Percentiles rank a stretch among this genome's conserved stretches.
phyloP scores from a whole-genome alignment of 2,888 invertebrate genomes.

The Micropterix aruncella region DNA sequence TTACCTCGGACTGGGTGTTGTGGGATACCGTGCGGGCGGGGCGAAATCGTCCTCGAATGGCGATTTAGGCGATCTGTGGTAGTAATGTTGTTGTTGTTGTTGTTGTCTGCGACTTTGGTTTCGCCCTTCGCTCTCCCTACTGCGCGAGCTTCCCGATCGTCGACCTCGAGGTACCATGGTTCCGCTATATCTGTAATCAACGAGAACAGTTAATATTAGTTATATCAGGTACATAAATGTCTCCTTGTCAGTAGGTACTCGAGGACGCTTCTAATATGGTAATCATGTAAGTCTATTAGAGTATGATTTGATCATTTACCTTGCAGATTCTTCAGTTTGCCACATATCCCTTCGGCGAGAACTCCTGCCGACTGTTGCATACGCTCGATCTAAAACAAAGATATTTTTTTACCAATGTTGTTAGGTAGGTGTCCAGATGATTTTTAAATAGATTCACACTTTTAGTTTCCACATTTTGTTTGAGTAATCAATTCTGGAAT shows the following conservation, averaged over 20 bases:
- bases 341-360: slow-evolving; percentile 1
- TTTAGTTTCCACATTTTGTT: no score
- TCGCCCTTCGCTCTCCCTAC: slow-evolving; percentile 26
- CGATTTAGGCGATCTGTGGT: slow-evolving; percentile 2
- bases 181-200: background rate
- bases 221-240: no score
- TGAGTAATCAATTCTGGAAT: no score
- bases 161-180: slow-evolving; percentile 1
- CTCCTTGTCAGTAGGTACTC: no score
- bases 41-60: slow-evolving; percentile 1
- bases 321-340: slow-evolving; percentile 12
- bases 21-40: background rate
- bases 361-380: background rate
- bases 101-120: slow-evolving; percentile 40
- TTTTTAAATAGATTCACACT: no score
- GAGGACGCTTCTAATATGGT: no score
- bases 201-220: no score
- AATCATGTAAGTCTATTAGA: no score
- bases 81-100: slow-evolving; percentile 24
- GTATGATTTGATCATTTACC: slow-evolving; percentile 25
- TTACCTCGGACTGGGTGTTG: background rate
- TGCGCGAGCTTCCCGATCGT: background rate
- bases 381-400: background rate
- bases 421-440: no score
- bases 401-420: no score